Conservation (phyloP, 2,888 invertebrate species). For the Craniophora ligustri region DNA sequence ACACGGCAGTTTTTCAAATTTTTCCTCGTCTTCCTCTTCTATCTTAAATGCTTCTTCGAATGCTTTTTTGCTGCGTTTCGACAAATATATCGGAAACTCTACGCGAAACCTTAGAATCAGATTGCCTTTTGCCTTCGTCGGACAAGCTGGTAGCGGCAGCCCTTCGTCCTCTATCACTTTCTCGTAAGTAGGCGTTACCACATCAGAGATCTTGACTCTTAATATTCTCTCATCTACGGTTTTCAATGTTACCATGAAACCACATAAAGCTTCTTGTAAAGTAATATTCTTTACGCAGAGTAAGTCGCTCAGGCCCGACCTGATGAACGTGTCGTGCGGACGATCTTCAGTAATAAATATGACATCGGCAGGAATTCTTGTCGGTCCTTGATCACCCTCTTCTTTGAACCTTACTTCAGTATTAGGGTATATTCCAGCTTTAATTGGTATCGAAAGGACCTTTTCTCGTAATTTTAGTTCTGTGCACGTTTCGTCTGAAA, state of each 20-base stretch:
- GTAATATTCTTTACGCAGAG: slow-evolving; percentile 89
- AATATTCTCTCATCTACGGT: slow-evolving; percentile 92
- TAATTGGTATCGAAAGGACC: slow-evolving; percentile 92
- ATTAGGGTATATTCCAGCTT: too few species aligned
- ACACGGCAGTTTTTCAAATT: slow-evolving; percentile 74
- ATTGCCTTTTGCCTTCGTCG: slow-evolving; percentile 90
- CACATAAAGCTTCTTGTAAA: slow-evolving; percentile 92
- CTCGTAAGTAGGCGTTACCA: slow-evolving; percentile 91
- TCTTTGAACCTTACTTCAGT: slow-evolving; percentile 92
- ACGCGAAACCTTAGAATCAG: slow-evolving; percentile 91
- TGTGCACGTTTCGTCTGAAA: slow-evolving; percentile 89
- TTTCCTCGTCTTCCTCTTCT: slow-evolving; percentile 73
- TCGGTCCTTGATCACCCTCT: slow-evolving; percentile 94
- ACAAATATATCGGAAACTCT: slow-evolving; percentile 79
- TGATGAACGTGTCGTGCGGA: slow-evolving; percentile 90
- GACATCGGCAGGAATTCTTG: slow-evolving; percentile 92
- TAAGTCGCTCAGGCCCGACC: slow-evolving; percentile 91
- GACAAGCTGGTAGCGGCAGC: slow-evolving; percentile 90
- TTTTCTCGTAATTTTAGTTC: slow-evolving; percentile 91
- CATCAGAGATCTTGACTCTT: slow-evolving; percentile 91
- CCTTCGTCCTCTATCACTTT: slow-evolving; percentile 93
- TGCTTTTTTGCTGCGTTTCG: slow-evolving; percentile 77
- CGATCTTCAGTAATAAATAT: slow-evolving; percentile 92
- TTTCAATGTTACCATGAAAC: slow-evolving; percentile 89
- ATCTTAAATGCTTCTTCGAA: slow-evolving; percentile 80